Base-by-base conservation (phyloP, 1,140 invertebrate species). In the Drosophila carrolli region DNA sequence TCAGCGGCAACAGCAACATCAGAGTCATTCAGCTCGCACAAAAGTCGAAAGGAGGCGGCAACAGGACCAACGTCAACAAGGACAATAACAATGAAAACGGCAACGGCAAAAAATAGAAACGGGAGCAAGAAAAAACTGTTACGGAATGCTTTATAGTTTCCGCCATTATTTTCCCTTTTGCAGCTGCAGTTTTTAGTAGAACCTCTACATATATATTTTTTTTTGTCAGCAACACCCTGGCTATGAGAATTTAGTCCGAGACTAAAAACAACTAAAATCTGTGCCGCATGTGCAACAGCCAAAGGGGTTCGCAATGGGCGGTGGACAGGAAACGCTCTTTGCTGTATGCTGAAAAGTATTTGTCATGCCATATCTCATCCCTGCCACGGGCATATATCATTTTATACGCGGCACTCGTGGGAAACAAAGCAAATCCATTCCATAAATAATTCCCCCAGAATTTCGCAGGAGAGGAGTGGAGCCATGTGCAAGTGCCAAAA, bases 61-160 rank as follows among this genome's bases (percentile, higher is more conserved):
- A 72, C 81, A 77, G 82, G 70, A 84, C 48, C 78, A 75, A 61
- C 70, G 76, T 77, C 60, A 78, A 67, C 58, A 65, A 57, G 54
- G 74, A 75, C 65, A 78, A 48, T 56, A 75, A 72, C 78, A 80
- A 74, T 61, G 60, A 78, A 77, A 68, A 62, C 23, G 48, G 53
- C 56, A 61, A 55, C 75, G 78, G 67, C 59, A 81, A 66, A 74
- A 73, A 73, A 74, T 43, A 76, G 63, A 62, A 61, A 77, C 60
- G 53, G 58, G 51, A 67, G 47, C 66, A 54, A 75, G 73, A 75
- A 71, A 48, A 72, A 88, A 83, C 57, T 70, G 59, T 76, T 70
- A 58, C 71, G 82, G 66, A 86, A 86, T 82, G 82, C 83, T 86
- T 86, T 86, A 88, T 88, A 82, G 82, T 82, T 86, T 88, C 68